Evolutionary conservation across 2,888 invertebrate genomes (phyloP).

Genomic region (Herminia tarsipennalis): DNA sequence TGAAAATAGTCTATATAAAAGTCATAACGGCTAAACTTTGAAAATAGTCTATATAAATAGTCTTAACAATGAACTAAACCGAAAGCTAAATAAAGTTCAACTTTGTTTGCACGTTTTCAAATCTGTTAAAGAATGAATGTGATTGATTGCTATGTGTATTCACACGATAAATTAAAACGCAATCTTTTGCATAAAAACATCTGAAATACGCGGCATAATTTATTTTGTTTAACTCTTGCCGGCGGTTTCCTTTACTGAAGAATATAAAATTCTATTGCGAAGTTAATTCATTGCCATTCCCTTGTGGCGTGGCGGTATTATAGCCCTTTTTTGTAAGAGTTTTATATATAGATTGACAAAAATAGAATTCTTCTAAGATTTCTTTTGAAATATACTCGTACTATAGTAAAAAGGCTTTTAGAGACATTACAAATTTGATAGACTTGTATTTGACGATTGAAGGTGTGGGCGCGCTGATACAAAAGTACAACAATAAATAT

Average conservation of each 20-base stretch:
- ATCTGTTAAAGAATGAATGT: slow-evolving; percentile 10
- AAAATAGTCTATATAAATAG: slow-evolving; percentile 5
- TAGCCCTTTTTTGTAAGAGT: neutral
- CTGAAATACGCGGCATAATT: slow-evolving; percentile 34
- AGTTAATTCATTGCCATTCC: neutral
- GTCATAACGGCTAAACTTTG: slow-evolving; percentile 9
- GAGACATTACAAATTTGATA: too few relatives aligned
- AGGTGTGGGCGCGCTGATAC: too few relatives aligned
- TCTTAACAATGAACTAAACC: neutral
- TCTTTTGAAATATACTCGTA: too few relatives aligned
- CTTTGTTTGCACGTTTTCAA: slow-evolving; percentile 2
- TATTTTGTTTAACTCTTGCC: slow-evolving; percentile 34
- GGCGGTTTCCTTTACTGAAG: slow-evolving; percentile 2
- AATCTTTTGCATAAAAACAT: slow-evolving; percentile 40
- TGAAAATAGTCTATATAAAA: slow-evolving; percentile 4
- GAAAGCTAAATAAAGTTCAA: neutral
- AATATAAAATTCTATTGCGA: neutral
- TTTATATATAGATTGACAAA: neutral
- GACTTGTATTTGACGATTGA: too few relatives aligned
- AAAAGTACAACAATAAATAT: too few relatives aligned
- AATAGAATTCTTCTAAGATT: neutral
- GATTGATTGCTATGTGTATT: slow-evolving; percentile 27
- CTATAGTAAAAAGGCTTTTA: too few relatives aligned
- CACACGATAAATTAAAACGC: slow-evolving; percentile 47
- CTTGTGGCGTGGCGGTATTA: neutral